phyloP scores from a whole-genome alignment of 1,140 invertebrate genomes.

The Pinna nobilis region DNA sequence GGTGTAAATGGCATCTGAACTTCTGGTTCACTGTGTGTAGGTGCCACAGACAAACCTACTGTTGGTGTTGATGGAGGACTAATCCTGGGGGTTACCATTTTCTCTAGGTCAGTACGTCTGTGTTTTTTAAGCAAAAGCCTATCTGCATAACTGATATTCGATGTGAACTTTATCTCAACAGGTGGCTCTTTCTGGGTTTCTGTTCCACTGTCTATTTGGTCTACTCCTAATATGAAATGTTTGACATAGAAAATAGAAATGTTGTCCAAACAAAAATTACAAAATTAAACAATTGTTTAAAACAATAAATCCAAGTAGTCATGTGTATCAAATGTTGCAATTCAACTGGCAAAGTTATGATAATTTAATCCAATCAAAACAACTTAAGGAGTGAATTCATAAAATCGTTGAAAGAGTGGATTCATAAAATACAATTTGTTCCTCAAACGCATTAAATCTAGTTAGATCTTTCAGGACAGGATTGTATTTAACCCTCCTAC shows the following conservation, averaged over 20 bases:
- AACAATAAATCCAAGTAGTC: no score
- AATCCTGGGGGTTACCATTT: conserved; percentile 48
- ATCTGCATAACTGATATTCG: conserved; percentile 68
- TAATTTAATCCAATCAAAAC: neutral
- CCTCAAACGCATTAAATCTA: no score
- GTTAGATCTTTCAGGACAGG: no score
- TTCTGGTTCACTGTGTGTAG: neutral
- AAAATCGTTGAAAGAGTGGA: neutral
- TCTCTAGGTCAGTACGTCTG: conserved; percentile 63
- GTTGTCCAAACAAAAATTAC: no score
- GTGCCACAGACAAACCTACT: neutral
- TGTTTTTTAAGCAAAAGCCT: conserved; percentile 70
- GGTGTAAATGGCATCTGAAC: conserved; percentile 19
- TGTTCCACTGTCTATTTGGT: conserved; percentile 50
- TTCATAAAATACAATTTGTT: no score
- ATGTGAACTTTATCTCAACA: conserved; percentile 64
- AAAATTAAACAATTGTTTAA: no score
- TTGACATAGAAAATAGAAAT: conserved; percentile 1
- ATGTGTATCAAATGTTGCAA: no score
- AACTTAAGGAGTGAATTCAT: conserved; percentile 2
- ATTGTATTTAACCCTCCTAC: no score
- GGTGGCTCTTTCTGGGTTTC: conserved; percentile 31
- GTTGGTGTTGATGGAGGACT: neutral
- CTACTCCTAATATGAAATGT: neutral
- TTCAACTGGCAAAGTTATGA: no score